These are phyloP conservation scores for Carassius carassius DNA, from an alignment of 2,113 vertebrate genomes.

Conservation along the genomic window DNA sequence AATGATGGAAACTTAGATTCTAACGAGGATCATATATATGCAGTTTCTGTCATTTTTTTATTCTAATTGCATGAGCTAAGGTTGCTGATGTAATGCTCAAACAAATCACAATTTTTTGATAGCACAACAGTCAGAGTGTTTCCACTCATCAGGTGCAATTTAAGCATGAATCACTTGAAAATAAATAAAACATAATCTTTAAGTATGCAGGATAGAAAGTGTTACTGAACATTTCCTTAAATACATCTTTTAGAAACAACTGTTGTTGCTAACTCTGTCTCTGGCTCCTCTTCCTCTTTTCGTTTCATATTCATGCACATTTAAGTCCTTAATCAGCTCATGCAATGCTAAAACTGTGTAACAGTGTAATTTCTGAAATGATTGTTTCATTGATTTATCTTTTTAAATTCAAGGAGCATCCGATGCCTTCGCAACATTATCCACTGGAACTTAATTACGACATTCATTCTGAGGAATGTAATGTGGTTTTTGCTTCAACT, in stretches of 20 bases:
- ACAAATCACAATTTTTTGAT: background rate
- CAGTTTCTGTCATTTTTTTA: too few species aligned
- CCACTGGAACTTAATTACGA: slow-evolving; percentile 97
- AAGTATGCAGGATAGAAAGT: background rate
- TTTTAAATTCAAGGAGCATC: slow-evolving; percentile 82
- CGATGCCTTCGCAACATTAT: slow-evolving; percentile 96
- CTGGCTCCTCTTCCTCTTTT: background rate
- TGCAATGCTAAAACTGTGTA: slow-evolving; percentile 13
- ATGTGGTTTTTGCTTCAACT: slow-evolving; percentile 96
- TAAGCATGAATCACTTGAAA: background rate
- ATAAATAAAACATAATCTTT: background rate
- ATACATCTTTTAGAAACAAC: background rate
- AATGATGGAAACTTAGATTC: background rate
- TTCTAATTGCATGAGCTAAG: background rate
- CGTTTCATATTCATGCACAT: slow-evolving; percentile 11
- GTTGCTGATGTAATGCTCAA: background rate
- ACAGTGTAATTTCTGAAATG: background rate
- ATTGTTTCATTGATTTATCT: slow-evolving; percentile 16
- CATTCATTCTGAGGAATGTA: slow-evolving; percentile 93
- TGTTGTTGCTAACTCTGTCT: background rate
- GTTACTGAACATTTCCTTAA: background rate
- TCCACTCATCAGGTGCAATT: background rate
- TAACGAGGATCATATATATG: background rate
- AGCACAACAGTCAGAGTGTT: background rate
- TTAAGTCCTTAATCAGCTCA: background rate